phyloP scores from a whole-genome alignment of 2,113 vertebrate genomes.

The Myiopsitta monachus region DNA sequence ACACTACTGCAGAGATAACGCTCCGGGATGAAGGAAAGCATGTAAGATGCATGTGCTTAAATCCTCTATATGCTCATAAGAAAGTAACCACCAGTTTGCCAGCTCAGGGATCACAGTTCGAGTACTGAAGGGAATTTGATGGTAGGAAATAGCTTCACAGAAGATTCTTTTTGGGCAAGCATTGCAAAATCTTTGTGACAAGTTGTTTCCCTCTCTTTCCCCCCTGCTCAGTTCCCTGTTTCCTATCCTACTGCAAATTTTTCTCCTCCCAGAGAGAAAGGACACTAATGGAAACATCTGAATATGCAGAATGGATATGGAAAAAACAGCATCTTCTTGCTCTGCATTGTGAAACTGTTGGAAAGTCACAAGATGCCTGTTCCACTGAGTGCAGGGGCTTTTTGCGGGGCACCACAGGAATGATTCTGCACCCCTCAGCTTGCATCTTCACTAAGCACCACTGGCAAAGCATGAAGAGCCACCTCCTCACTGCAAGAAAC shows the following conservation, averaged over 20 bases:
- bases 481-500: neutral
- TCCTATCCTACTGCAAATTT: neutral
- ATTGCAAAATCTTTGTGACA: conserved; percentile 2
- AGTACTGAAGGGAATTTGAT: neutral
- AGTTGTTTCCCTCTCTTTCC: neutral
- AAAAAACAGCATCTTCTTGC: neutral
- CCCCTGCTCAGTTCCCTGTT: neutral
- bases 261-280: neutral
- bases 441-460: neutral
- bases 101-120: neutral
- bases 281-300: conserved; percentile 1
- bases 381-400: neutral
- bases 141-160: neutral
- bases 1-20: accelerated
- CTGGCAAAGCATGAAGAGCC: neutral
- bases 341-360: conserved; percentile 13
- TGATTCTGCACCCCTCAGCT: accelerated
- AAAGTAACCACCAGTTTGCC: neutral
- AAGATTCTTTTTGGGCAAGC: neutral
- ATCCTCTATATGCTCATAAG: neutral
- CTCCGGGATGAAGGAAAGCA: neutral
- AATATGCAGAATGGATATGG: neutral
- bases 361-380: conserved; percentile 43
- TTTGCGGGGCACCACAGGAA: neutral
- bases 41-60: accelerated